Percentiles rank a stretch among this genome's conserved stretches.
These are phyloP conservation scores for Drosophila kanapiae DNA, from an alignment of 1,140 invertebrate species.

Conservation along the genomic window DNA sequence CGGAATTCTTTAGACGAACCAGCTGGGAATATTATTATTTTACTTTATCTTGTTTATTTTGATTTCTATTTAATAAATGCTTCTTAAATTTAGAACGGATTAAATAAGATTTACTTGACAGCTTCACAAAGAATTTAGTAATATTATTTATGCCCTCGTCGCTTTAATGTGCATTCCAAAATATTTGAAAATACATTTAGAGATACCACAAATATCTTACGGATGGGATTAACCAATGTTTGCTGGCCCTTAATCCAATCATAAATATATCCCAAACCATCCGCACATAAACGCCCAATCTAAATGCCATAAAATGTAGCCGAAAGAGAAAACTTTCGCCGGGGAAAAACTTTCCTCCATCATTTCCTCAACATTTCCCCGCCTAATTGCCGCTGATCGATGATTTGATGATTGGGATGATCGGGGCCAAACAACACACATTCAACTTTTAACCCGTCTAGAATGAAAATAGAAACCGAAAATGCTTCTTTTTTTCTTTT, in stretches of 20 bases:
- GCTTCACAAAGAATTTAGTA: slow-evolving; percentile 25
- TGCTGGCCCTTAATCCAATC: slow-evolving; percentile 53
- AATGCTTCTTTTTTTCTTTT: neutral
- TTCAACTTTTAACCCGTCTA: slow-evolving; percentile 77
- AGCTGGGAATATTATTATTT: neutral
- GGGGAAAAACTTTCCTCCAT: slow-evolving; percentile 53
- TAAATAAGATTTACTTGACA: neutral
- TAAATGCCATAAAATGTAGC: slow-evolving; percentile 65
- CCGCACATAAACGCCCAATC: slow-evolving; percentile 74
- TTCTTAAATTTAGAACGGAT: no score
- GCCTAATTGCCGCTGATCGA: slow-evolving; percentile 64
- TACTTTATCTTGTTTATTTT: neutral
- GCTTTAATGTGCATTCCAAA: slow-evolving; percentile 21
- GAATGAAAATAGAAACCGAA: slow-evolving; percentile 54
- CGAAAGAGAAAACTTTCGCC: slow-evolving; percentile 65
- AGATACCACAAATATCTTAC: slow-evolving; percentile 21
- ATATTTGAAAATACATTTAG: slow-evolving; percentile 29
- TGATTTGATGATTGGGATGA: slow-evolving; percentile 56
- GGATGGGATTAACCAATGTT: slow-evolving; percentile 38
- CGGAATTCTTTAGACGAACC: neutral
- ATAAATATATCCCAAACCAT: slow-evolving; percentile 69
- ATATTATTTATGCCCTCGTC: slow-evolving; percentile 15
- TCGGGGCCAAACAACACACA: slow-evolving; percentile 38
- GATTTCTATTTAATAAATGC: neutral
- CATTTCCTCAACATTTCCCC: slow-evolving; percentile 27